phyloP scores from a whole-genome alignment of 2,113 vertebrate genomes.

The Hipposideros armiger region DNA sequence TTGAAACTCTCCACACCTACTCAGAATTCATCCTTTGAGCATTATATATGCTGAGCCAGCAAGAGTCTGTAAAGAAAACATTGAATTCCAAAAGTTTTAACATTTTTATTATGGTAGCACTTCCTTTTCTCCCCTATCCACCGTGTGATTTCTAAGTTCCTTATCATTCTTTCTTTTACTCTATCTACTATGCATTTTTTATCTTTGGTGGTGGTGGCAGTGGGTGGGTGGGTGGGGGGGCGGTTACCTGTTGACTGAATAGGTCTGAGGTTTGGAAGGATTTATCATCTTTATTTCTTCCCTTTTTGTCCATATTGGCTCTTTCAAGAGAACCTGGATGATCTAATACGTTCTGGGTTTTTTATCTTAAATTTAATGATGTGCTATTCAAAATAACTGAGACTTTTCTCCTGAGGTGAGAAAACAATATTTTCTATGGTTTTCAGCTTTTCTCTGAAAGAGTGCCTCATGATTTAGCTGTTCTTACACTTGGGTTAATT shows the following conservation, averaged over 20 bases:
- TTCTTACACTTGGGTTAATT: background rate
- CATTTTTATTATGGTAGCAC: background rate
- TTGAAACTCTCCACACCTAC: background rate
- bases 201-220: background rate
- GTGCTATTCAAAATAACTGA: background rate
- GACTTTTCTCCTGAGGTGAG: background rate
- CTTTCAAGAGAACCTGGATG: background rate
- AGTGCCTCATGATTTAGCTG: background rate
- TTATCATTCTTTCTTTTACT: background rate
- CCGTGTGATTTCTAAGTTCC: background rate
- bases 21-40: background rate
- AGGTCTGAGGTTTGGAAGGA: background rate
- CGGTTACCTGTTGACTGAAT: background rate
- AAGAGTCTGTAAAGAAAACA: background rate
- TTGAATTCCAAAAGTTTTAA: background rate
- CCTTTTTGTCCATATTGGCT: background rate
- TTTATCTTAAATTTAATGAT: background rate
- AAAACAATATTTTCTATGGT: background rate
- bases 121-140: background rate
- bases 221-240: too few relatives aligned
- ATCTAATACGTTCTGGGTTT: background rate
- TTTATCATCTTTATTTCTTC: background rate
- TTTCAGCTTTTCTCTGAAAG: background rate
- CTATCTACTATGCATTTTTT: background rate
- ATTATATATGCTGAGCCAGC: background rate